phyloP scores from a whole-genome alignment of 2,113 vertebrate species.

The Nannospalax galili region DNA sequence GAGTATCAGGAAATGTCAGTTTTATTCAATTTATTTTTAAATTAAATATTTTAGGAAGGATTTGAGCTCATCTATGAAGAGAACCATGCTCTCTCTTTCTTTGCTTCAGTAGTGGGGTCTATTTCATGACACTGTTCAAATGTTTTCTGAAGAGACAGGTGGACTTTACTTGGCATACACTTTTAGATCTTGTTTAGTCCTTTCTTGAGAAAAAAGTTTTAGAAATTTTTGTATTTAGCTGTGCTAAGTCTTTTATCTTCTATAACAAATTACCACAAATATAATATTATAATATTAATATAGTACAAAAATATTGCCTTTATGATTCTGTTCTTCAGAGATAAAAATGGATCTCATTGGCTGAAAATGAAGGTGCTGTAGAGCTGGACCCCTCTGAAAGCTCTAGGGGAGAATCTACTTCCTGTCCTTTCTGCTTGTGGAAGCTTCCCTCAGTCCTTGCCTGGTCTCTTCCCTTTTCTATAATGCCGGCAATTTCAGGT shows the following conservation, averaged over 20 bases:
- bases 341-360: background rate
- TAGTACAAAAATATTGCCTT: too few relatives aligned
- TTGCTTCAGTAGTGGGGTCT: background rate
- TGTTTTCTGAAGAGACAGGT: background rate
- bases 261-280: background rate
- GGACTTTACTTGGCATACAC: background rate
- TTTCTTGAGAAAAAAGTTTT: too few relatives aligned
- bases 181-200: background rate
- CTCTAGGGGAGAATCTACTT: background rate
- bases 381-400: background rate
- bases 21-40: background rate
- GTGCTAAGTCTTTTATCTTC: background rate
- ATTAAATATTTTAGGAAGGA: background rate
- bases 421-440: too few relatives aligned
- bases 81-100: background rate
- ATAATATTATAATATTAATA: background rate
- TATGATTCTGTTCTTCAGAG: background rate
- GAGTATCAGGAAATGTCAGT: background rate
- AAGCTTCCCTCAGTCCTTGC: background rate
- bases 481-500: background rate
- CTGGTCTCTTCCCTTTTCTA: background rate
- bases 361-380: background rate
- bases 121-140: background rate
- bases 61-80: background rate
- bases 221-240: background rate